These are phyloP conservation scores for Apotomis betuletana DNA, from an alignment of 2,888 invertebrate species.

Conservation along the genomic window DNA sequence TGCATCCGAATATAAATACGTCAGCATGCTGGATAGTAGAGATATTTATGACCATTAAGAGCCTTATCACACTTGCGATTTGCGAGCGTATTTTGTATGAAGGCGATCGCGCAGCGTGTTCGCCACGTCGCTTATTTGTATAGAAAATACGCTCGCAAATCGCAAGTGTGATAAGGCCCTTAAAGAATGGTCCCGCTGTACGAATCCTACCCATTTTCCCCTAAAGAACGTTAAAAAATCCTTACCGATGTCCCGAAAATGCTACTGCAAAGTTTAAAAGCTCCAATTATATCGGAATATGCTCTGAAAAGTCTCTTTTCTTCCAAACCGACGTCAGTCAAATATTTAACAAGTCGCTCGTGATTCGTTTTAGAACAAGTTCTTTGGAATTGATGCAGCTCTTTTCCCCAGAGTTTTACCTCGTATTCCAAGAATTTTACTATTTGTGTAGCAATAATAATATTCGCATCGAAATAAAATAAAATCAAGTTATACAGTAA, in stretches of 20 bases:
- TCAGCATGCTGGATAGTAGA: no score
- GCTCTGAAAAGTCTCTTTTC: conserved; percentile 7
- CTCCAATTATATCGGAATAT: conserved; percentile 15
- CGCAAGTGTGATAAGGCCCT: no score
- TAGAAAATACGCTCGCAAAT: no score
- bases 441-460: conserved; percentile 4
- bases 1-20: no score
- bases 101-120: no score
- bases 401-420: conserved; percentile 11
- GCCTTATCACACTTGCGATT: no score
- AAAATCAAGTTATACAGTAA: neutral
- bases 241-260: conserved; percentile 17
- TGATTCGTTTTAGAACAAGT: conserved; percentile 18
- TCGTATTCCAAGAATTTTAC: conserved; percentile 17
- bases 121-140: no score
- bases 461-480: conserved; percentile 15
- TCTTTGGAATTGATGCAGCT: neutral
- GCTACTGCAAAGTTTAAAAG: conserved; percentile 6
- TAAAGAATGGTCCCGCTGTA: no score
- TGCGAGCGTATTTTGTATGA: no score
- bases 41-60: no score
- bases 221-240: neutral
- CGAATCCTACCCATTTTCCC: no score
- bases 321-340: conserved; percentile 1
- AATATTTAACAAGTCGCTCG: conserved; percentile 1